These are phyloP conservation scores for Periplaneta americana DNA, from an alignment of 1,140 invertebrate genomes.

Conservation along the genomic window DNA sequence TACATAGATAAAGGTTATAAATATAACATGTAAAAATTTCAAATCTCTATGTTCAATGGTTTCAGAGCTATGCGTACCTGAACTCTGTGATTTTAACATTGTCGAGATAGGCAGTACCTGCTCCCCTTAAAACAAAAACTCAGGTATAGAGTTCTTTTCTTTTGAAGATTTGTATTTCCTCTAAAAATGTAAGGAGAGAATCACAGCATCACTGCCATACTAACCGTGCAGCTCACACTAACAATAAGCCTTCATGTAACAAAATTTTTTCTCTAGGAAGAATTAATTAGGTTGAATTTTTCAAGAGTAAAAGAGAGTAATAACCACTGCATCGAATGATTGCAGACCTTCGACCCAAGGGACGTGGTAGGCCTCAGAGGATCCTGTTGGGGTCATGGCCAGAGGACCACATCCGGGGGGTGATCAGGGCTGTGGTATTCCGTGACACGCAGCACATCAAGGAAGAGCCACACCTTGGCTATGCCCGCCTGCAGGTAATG, in stretches of 20 bases:
- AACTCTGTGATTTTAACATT: no score
- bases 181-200: not conserved
- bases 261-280: not conserved
- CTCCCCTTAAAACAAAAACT: not conserved
- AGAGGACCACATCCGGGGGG: conserved; percentile 84
- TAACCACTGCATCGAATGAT: conserved; percentile 22
- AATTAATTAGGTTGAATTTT: not conserved
- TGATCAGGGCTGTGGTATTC: conserved; percentile 87
- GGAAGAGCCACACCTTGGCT: conserved; percentile 54
- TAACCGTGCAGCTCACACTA: no score
- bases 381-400: conserved; percentile 87
- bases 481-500: conserved; percentile 40
- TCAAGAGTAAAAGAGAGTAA: not conserved
- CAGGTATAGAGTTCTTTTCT: no score
- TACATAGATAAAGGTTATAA: no score
- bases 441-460: conserved; percentile 71
- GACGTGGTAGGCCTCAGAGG: conserved; percentile 79
- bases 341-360: conserved; percentile 81
- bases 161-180: not conserved
- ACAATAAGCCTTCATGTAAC: not conserved
- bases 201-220: not conserved
- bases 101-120: no score
- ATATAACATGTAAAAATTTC: no score
- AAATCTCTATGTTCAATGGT: no score
- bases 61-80: no score